Evolutionary conservation across 2,888 invertebrate species (phyloP), one percentile per base, ranked within the genome.

Genomic region (Euplexia lucipara): DNA sequence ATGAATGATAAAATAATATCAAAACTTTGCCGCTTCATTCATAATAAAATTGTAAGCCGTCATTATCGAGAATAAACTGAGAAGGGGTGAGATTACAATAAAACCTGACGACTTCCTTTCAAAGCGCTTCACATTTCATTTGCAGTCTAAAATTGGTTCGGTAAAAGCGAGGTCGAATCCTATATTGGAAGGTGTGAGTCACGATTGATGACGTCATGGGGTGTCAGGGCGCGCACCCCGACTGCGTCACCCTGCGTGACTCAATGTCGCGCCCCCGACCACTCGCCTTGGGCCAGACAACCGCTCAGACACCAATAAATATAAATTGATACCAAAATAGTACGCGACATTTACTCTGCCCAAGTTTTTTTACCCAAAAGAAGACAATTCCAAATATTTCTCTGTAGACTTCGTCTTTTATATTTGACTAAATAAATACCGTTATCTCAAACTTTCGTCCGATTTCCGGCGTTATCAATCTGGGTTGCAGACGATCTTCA

Each of bases 141-240:
- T 72, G 71, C 68, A 74, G 60, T 81, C 69, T 81, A 79, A 79
- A 74, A 71, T 74, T 39, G 65, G 67, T 65, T 16, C 49, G 34
- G 67, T 66, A 39, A 45, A 58, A 70, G 78, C 84, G 81, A 83
- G 83, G 81, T 81, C 72, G 79, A 75, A 75, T 83, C 86, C 84
- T 87, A 88, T 86, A 88, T 87, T 72, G 78, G 80, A 76, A 79
- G 81, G 84, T 71, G 85, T 92, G 91, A 92, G 88, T 92, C 92
- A 92, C 84, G 81, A 67, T 75, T 75, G 67, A 67, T 81, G 91
- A 91, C 91, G 92, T 92, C 92, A 92, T 87, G 74, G 90, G 91
- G 89, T 88, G 89, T 74, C 83, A 81, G 85, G 85, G 84, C 77
- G 83, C 82, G 82, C 88, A 87, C 90, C 90, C 91, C 86, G 69